A percentile compares a stretch with the other conserved stretches of the same genome.
These are phyloP conservation scores for Euthynnus affinis DNA, from an alignment of 2,797 vertebrate species.

Conservation along the genomic window DNA sequence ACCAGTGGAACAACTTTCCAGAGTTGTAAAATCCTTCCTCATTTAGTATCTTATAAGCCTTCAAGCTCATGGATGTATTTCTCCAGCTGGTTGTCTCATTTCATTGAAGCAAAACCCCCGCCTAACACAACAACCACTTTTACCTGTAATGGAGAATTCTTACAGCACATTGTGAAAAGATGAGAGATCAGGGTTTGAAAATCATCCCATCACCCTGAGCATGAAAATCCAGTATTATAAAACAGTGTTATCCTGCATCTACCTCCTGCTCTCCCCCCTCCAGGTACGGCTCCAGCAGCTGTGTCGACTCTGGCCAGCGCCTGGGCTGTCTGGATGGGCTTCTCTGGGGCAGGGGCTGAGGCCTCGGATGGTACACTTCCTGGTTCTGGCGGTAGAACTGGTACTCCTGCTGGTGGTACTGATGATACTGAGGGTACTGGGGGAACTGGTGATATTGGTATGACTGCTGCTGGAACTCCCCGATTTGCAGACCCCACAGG, in stretches of 20 bases:
- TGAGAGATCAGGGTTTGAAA: too few relatives aligned
- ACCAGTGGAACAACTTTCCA: too few relatives aligned
- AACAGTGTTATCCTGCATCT: constrained; percentile 2
- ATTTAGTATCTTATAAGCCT: too few relatives aligned
- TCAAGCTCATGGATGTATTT: too few relatives aligned
- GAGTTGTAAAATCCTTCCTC: too few relatives aligned
- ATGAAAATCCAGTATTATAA: neutral
- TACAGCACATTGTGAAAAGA: neutral
- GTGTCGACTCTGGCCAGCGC: constrained; percentile 77
- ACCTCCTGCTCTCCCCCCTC: constrained; percentile 87
- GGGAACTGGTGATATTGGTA: constrained; percentile 72
- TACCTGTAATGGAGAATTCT: neutral
- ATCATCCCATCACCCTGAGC: too few relatives aligned
- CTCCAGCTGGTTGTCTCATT: too few relatives aligned
- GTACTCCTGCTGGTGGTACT: constrained; percentile 67
- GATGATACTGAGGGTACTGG: constrained; percentile 75
- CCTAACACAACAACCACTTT: too few relatives aligned
- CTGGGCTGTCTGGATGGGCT: constrained; percentile 69
- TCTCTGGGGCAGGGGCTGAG: constrained; percentile 71
- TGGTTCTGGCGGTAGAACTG: constrained; percentile 64
- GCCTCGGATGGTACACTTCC: constrained; percentile 62
- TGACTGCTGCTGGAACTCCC: constrained; percentile 82
- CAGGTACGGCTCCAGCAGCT: constrained; percentile 83
- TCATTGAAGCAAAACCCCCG: too few relatives aligned
- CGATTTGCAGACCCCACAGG: constrained; percentile 87